Evolutionary conservation across 2,113 vertebrate species (phyloP).

Genomic region (Strigops habroptila): DNA sequence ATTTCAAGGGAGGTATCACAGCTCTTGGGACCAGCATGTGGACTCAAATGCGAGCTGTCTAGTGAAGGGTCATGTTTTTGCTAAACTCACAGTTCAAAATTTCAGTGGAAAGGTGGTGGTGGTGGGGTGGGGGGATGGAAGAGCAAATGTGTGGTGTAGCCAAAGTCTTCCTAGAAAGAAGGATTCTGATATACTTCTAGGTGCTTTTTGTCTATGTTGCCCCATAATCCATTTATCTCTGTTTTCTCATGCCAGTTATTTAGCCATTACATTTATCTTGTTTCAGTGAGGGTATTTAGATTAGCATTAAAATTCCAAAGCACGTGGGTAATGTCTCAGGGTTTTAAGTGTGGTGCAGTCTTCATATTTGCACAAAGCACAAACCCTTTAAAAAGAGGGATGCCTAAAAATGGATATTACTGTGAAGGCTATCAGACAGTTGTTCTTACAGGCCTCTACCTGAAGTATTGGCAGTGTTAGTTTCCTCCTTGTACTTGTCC

Average conservation of each 20-base stretch:
- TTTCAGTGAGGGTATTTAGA: background rate
- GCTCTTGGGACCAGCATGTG: background rate
- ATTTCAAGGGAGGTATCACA: background rate
- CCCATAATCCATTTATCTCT: background rate
- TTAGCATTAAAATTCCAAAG: conserved; percentile 34
- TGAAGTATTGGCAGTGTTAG: background rate
- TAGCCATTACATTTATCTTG: conserved; percentile 8
- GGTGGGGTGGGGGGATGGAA: background rate
- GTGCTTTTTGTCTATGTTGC: background rate
- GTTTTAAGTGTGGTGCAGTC: background rate
- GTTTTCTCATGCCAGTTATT: conserved; percentile 2
- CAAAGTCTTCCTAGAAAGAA: background rate
- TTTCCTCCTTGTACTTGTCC: background rate
- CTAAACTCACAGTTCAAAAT: background rate
- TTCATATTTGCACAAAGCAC: background rate
- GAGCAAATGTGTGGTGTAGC: background rate
- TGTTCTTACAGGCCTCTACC: background rate
- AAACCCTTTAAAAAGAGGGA: background rate
- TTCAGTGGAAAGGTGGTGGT: background rate
- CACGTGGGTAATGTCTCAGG: background rate
- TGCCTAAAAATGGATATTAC: background rate
- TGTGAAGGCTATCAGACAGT: background rate
- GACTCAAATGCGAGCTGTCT: background rate
- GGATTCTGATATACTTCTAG: background rate
- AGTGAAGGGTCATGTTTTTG: background rate